These are phyloP conservation scores for Drosophila bocki DNA, from an alignment of 1,140 invertebrate genomes.

Conservation along the genomic window DNA sequence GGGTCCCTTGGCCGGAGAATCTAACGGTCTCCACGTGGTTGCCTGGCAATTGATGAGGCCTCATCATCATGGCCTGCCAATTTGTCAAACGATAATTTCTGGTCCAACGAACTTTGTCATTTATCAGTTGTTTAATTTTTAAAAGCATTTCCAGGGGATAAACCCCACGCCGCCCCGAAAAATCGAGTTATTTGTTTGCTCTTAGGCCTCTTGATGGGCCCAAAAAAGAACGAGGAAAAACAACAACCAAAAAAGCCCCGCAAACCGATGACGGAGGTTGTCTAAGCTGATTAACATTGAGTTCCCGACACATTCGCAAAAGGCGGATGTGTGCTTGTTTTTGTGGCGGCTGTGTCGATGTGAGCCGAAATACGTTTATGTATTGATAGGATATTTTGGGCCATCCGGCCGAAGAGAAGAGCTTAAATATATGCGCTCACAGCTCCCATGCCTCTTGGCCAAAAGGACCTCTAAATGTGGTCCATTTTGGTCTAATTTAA, in stretches of 20 bases:
- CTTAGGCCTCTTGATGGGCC: conserved; percentile 31
- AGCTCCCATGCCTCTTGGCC: neutral
- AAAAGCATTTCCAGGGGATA: conserved; percentile 56
- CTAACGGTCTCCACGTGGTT: conserved; percentile 29
- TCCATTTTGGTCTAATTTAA: conserved; percentile 69
- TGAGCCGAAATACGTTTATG: conserved; percentile 38
- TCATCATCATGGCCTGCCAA: conserved; percentile 51
- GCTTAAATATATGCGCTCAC: conserved; percentile 24
- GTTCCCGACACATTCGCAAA: conserved; percentile 36
- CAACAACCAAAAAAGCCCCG: conserved; percentile 23
- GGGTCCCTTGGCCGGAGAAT: neutral
- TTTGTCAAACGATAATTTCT: conserved; percentile 77
- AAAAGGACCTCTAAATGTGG: conserved; percentile 46
- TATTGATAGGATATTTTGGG: conserved; percentile 41
- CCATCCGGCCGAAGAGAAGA: conserved; percentile 6
- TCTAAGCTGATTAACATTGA: conserved; percentile 78
- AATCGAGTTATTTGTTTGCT: conserved; percentile 39
- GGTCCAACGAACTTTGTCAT: conserved; percentile 71
- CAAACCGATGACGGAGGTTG: conserved; percentile 45
- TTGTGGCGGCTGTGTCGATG: conserved; percentile 19
- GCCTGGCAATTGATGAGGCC: conserved; percentile 63
- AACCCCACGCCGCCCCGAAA: neutral
- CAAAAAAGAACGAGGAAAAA: conserved; percentile 19
- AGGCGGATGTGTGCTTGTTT: conserved; percentile 43
- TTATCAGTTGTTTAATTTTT: conserved; percentile 77